Conservation (phyloP, 2,113 vertebrate species). For the Cheilinus undulatus region DNA sequence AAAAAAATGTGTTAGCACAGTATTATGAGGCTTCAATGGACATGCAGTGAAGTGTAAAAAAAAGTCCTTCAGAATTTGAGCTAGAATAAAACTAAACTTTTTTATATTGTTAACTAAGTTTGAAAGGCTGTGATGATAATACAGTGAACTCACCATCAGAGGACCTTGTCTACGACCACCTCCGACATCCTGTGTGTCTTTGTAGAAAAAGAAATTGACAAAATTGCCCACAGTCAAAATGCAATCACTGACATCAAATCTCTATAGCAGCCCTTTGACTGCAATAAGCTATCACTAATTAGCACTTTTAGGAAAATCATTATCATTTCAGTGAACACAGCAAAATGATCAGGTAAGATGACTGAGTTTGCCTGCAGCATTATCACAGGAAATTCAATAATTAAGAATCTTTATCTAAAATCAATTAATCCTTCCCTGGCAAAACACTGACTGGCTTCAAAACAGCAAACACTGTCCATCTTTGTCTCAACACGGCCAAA, state of each 20-base stretch:
- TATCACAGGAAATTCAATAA: conserved; percentile 22
- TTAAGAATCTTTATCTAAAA: conserved; percentile 35
- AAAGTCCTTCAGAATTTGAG: neutral
- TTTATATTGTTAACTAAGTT: neutral
- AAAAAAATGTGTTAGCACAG: neutral
- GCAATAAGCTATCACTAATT: conserved; percentile 18
- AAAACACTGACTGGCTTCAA: conserved; percentile 34
- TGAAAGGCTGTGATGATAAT: conserved; percentile 7
- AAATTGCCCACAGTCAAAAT: conserved; percentile 13
- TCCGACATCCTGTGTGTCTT: conserved; percentile 89
- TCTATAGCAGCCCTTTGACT: neutral
- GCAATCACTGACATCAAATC: conserved; percentile 21
- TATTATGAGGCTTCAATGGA: neutral
- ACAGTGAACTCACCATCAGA: conserved; percentile 88
- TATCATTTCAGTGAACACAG: conserved; percentile 23
- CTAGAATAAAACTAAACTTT: neutral
- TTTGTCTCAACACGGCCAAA: conserved; percentile 29
- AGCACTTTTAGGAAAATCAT: conserved; percentile 7
- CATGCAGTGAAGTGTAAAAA: no score
- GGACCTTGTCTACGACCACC: conserved; percentile 87
- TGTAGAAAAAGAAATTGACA: conserved; percentile 35
- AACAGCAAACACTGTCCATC: conserved; percentile 32
- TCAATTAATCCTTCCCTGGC: conserved; percentile 48
- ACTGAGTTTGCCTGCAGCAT: conserved; percentile 19
- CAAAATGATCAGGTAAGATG: neutral